Evolutionary conservation across 2,888 invertebrate species (phyloP).

Genomic region (Noctua fimbriata): DNA sequence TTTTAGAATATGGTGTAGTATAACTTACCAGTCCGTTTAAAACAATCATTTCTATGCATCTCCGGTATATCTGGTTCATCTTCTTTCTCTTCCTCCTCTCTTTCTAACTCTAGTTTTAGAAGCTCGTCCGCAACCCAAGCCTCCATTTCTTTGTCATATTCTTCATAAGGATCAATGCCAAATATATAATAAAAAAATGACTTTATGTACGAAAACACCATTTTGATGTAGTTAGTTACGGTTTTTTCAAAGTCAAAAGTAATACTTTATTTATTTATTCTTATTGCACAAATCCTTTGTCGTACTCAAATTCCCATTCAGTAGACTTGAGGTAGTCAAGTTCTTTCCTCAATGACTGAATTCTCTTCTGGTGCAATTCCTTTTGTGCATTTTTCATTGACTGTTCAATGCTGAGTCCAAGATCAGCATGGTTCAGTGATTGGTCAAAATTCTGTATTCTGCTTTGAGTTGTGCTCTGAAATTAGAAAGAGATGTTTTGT

Average conservation of each 20-base stretch:
- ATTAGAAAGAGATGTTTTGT: conserved; percentile 32
- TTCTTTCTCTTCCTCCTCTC: conserved; percentile 56
- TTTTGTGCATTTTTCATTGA: conserved; percentile 90
- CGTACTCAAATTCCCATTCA: conserved; percentile 95
- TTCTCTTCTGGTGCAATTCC: conserved; percentile 93
- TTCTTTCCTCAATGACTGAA: conserved; percentile 93
- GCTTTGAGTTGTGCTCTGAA: conserved; percentile 78
- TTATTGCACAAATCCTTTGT: conserved; percentile 92
- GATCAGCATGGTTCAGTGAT: conserved; percentile 88
- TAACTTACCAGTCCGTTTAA: conserved; percentile 81
- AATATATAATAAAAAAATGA: conserved; percentile 83
- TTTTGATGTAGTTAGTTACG: conserved; percentile 60
- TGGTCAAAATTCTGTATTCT: conserved; percentile 84
- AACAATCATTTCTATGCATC: conserved; percentile 71
- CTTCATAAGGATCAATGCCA: conserved; percentile 64
- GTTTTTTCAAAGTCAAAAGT: neutral
- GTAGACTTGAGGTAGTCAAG: conserved; percentile 94
- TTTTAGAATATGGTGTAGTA: neutral
- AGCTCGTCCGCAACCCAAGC: conserved; percentile 83
- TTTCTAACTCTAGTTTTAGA: conserved; percentile 80
- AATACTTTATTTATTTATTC: conserved; percentile 25
- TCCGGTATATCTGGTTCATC: conserved; percentile 35
- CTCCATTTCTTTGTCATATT: conserved; percentile 75
- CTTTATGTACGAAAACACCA: conserved; percentile 87
- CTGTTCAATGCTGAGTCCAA: conserved; percentile 89